Base-by-base conservation (phyloP, 2,113 vertebrate genomes). In the Guaruba guarouba region DNA sequence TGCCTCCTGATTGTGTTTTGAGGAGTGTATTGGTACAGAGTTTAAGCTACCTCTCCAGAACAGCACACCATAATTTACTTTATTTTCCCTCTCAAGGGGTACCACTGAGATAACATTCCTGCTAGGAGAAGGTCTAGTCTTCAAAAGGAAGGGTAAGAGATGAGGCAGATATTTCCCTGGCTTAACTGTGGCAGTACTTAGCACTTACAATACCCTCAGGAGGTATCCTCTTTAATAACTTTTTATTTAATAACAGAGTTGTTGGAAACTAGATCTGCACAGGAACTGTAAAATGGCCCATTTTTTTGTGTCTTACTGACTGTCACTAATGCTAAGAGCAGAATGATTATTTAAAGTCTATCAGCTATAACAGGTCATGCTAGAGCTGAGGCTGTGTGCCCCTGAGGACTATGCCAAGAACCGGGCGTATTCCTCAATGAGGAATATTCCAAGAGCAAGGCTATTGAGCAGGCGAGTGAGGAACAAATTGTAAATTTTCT, bases 101-200 rank as follows among this genome's bases (percentile, higher is more conserved):
- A 64, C 55, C 22, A 83, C 49, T 82, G 76, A 90, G 73, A 95
- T 83, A 95, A 69, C 51, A 88, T 54, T 86, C 35, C 79, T 93
- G n/a, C 41, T 63, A 80, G 80, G 54, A 71, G 86, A 89, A 93
- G 63, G 82, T 61, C 59, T 86, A 46, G 49, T 92, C 78, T 85
- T 23, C 91, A 90, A 89, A 89, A 95, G 78, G 48, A 94, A 44
- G 86, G 41, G 79, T 95, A 90, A 94, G 92, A 82, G 59, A 85
- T 74, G 63, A 61, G 29, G 48, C 54, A 86, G 43, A 83, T 61
- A 39, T 83, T 86, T 27, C n/a, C 61, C 24, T 68, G 64, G 68
- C 31, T 49, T 69, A 51, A 68, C 24, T 74, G 61, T 54, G 39
- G 35, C 62, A 70, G 59, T 48, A 66, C 25, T 67, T 73, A 77